A percentile compares a stretch with the other conserved stretches of the same genome.
phyloP scores from a whole-genome alignment of 2,797 vertebrate species.

The Tauraco hartlaubi region DNA sequence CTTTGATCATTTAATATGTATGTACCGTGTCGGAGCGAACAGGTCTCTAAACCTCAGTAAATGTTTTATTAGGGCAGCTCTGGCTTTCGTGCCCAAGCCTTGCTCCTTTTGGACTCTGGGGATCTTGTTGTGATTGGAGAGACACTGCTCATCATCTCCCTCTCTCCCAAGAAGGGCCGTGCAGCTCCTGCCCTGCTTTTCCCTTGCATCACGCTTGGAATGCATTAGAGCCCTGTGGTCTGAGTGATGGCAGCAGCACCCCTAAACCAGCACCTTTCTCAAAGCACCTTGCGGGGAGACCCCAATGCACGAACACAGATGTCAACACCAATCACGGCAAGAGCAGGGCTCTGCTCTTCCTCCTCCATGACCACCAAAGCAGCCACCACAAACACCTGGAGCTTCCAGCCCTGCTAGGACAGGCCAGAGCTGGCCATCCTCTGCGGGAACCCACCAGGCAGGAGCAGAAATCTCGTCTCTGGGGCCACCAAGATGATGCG shows the following conservation, averaged over 20 bases:
- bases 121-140: neutral
- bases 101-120: neutral
- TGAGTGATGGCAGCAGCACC: neutral
- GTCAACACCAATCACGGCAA: accelerated
- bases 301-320: accelerated
- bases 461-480: neutral
- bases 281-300: neutral
- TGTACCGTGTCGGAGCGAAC: neutral
- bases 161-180: neutral
- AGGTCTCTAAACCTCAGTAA: slow-evolving; percentile 26
- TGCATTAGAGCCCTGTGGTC: neutral
- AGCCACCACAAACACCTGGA: neutral
- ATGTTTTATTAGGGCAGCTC: slow-evolving; percentile 48
- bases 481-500: neutral
- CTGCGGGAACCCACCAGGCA: neutral
- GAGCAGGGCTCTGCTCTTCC: neutral
- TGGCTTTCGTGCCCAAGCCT: neutral
- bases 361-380: neutral
- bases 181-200: neutral
- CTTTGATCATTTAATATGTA: neutral
- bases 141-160: neutral
- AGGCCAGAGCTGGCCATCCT: neutral
- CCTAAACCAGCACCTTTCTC: neutral
- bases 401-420: neutral
- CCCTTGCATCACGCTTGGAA: neutral